phyloP scores from a whole-genome alignment of 1,140 invertebrate genomes.

The Hyles euphorbiae region DNA sequence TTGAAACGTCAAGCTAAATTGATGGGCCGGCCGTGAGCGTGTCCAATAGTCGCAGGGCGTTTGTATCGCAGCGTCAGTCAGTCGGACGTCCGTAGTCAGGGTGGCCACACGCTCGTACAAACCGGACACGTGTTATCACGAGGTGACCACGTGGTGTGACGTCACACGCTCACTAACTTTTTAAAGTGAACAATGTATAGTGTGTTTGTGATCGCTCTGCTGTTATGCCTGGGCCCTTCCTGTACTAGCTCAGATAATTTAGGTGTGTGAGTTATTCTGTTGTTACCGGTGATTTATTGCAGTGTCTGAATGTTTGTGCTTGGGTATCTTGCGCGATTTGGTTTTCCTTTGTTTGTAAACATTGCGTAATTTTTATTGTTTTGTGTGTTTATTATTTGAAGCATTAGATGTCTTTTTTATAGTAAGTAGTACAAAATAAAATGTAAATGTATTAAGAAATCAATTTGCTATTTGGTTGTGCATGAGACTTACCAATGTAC shows the following conservation, averaged over 20 bases:
- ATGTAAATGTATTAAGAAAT: too few species aligned
- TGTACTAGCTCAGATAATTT: constrained; percentile 58
- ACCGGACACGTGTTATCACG: constrained; percentile 43
- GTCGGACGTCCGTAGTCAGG: constrained; percentile 51
- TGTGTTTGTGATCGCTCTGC: constrained; percentile 32
- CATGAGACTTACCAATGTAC: too few species aligned
- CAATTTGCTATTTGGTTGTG: too few species aligned
- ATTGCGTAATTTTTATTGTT: too few species aligned
- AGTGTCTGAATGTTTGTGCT: too few species aligned
- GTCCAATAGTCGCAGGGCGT: constrained; percentile 62
- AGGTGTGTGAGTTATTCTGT: constrained; percentile 52
- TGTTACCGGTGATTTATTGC: too few species aligned
- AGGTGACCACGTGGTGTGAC: constrained; percentile 42
- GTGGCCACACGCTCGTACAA: constrained; percentile 59
- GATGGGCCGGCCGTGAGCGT: constrained; percentile 56
- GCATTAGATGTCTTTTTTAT: too few species aligned
- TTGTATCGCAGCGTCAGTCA: constrained; percentile 53
- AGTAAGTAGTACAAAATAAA: too few species aligned
- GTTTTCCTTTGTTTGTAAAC: too few species aligned
- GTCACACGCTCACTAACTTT: constrained; percentile 11
- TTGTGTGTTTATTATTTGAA: too few species aligned
- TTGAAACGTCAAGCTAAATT: constrained; percentile 68
- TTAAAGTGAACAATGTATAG: constrained; percentile 35
- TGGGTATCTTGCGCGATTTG: too few species aligned
- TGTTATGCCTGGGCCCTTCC: constrained; percentile 44